Conservation (phyloP, 2,888 invertebrate genomes). For the Microctonus brassicae region DNA sequence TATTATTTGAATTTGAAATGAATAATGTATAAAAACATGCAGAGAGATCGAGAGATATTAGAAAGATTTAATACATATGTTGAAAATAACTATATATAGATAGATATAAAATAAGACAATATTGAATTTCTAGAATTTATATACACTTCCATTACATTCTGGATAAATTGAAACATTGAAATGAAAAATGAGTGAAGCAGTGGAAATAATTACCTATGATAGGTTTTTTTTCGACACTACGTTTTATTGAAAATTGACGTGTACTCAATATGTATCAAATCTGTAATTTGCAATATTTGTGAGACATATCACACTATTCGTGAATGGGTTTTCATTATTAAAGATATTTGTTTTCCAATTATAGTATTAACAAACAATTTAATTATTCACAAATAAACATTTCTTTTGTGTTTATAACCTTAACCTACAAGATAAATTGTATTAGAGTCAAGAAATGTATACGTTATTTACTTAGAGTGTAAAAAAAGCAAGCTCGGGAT, state of each 20-base stretch:
- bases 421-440: background rate
- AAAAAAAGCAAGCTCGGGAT: no score
- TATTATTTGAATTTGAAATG: background rate
- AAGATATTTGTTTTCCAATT: background rate
- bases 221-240: background rate
- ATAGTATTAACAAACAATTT: background rate
- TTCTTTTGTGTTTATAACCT: background rate
- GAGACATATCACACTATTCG: background rate
- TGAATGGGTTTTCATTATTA: background rate
- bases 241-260: background rate
- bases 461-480: no score
- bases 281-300: background rate
- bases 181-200: background rate
- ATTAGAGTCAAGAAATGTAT: no score
- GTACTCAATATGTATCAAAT: background rate
- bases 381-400: background rate
- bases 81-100: no score
- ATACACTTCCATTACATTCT: background rate
- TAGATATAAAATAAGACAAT: background rate
- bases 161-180: background rate
- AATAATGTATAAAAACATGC: background rate
- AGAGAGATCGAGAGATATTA: background rate
- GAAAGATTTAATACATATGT: background rate
- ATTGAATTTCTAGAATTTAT: background rate
- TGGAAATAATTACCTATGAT: conserved; percentile 12